phyloP scores from a whole-genome alignment of 2,113 vertebrate genomes.

The Tragelaphus strepsiceros region DNA sequence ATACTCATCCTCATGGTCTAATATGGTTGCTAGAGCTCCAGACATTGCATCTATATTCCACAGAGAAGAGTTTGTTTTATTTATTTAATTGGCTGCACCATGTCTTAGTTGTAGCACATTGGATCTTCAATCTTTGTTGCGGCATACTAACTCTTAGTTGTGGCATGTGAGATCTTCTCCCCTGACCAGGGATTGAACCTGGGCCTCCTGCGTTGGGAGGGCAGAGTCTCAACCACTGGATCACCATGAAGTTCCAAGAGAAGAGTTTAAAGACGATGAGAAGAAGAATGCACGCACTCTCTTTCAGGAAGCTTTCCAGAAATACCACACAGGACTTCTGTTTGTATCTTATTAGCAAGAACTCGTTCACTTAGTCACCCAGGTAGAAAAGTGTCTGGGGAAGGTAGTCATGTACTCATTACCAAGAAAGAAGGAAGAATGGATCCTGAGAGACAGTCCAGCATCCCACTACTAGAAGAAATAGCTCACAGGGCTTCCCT shows the following conservation, averaged over 20 bases:
- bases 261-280: background rate
- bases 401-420: background rate
- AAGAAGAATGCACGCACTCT: background rate
- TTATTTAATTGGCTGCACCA: background rate
- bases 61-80: background rate
- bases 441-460: background rate
- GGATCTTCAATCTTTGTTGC: background rate
- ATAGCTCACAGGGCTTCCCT: background rate
- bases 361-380: background rate
- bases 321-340: background rate
- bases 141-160: background rate
- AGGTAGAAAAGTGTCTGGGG: background rate
- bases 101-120: background rate
- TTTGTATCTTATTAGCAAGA: background rate
- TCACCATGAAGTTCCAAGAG: background rate
- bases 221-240: background rate
- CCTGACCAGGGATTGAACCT: background rate
- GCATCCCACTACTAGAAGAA: background rate
- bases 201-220: background rate
- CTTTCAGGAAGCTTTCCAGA: background rate
- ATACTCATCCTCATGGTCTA: background rate
- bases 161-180: background rate
- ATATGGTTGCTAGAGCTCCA: background rate
- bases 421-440: background rate
- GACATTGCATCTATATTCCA: background rate